Conservation (phyloP, 2,888 invertebrate genomes). For the Asteroscopus sphinx region DNA sequence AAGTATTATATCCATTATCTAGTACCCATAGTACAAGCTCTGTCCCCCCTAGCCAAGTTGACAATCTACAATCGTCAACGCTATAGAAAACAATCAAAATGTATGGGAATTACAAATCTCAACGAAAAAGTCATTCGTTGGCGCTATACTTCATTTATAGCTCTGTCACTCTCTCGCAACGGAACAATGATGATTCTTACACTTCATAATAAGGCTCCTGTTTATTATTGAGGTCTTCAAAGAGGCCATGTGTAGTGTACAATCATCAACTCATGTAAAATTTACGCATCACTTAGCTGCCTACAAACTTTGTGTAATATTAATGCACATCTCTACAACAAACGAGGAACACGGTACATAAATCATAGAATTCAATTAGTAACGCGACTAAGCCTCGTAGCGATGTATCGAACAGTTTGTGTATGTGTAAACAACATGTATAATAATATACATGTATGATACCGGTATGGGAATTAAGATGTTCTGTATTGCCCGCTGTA, state of each 20-base stretch:
- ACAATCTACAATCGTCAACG: too few species aligned
- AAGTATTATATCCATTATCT: too few species aligned
- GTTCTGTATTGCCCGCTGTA: not conserved
- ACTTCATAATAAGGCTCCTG: too few species aligned
- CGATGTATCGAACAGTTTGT: constrained; percentile 52
- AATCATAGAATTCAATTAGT: constrained; percentile 78
- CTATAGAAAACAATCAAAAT: too few species aligned
- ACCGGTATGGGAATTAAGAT: constrained; percentile 8
- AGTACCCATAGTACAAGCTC: too few species aligned
- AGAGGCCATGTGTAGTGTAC: not conserved
- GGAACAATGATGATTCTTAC: too few species aligned
- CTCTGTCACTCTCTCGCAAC: too few species aligned
- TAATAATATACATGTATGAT: not conserved
- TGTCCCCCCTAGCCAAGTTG: too few species aligned
- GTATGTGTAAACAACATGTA: constrained; percentile 37
- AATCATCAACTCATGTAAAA: not conserved
- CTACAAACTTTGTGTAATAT: not conserved
- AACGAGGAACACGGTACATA: constrained; percentile 59
- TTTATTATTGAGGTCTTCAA: too few species aligned
- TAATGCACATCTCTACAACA: constrained; percentile 25
- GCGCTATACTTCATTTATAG: too few species aligned
- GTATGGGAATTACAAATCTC: too few species aligned
- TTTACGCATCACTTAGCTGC: not conserved
- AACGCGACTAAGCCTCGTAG: constrained; percentile 60
- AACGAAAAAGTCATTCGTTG: too few species aligned